These are phyloP conservation scores for Hemichromis elongatus DNA, from an alignment of 2,113 vertebrate species.

Conservation along the genomic window DNA sequence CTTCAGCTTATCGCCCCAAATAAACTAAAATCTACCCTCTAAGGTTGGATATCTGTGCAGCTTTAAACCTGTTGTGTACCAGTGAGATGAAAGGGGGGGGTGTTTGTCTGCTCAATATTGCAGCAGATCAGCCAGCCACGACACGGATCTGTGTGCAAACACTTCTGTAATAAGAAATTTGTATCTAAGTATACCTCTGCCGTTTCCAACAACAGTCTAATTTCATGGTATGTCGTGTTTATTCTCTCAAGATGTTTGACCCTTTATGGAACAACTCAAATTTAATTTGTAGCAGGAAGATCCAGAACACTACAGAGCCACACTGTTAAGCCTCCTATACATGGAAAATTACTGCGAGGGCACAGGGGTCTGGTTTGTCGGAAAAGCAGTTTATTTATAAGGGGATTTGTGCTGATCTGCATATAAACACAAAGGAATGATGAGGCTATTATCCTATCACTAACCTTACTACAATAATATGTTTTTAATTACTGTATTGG, in stretches of 20 bases:
- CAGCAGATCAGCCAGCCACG: conserved; percentile 50
- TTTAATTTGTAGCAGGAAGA: conserved; percentile 69
- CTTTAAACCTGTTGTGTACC: conserved; percentile 23
- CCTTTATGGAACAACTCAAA: conserved; percentile 72
- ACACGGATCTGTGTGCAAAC: conserved; percentile 53
- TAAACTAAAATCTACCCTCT: neutral
- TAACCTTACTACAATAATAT: conserved; percentile 28
- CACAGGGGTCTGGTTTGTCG: conserved; percentile 50
- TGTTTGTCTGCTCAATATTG: conserved; percentile 47
- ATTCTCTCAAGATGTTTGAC: conserved; percentile 71
- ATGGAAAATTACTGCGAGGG: conserved; percentile 33
- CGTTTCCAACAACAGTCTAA: conserved; percentile 67
- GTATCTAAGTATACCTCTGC: conserved; percentile 61
- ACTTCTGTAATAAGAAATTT: conserved; percentile 66
- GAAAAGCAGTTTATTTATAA: conserved; percentile 64
- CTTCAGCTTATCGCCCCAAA: neutral
- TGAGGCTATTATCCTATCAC: conserved; percentile 15
- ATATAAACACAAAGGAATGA: conserved; percentile 37
- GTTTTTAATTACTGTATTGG: conserved; percentile 43
- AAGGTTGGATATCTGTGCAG: conserved; percentile 20
- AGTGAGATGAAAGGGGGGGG: neutral
- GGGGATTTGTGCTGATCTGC: conserved; percentile 56
- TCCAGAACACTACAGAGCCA: conserved; percentile 46
- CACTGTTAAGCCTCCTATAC: conserved; percentile 48
- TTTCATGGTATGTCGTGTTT: conserved; percentile 76